These are phyloP conservation scores for Empidonax traillii DNA, from an alignment of 2,113 vertebrate species.

Conservation along the genomic window DNA sequence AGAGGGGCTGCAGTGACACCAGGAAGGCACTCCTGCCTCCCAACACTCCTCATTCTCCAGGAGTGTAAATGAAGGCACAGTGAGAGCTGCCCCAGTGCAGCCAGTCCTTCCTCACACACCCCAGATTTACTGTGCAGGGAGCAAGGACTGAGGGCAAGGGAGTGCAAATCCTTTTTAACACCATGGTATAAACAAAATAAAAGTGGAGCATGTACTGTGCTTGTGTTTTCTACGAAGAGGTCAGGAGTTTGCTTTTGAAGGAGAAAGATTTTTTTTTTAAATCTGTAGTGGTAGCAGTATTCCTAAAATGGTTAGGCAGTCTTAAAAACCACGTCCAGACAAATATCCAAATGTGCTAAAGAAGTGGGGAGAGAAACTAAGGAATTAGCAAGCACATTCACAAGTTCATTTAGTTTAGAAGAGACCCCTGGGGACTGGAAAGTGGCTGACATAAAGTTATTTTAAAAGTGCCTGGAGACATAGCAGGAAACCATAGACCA, in stretches of 20 bases:
- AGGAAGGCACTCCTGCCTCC: background rate
- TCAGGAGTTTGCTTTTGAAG: constrained; percentile 3
- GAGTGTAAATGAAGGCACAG: background rate
- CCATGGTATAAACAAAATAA: background rate
- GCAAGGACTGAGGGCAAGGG: background rate
- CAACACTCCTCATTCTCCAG: background rate
- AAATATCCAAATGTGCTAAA: constrained; percentile 27
- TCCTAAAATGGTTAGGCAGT: constrained; percentile 22
- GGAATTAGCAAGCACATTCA: constrained; percentile 61
- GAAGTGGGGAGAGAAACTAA: constrained; percentile 46
- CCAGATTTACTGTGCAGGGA: background rate
- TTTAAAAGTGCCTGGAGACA: constrained; percentile 63
- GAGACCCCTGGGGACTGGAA: constrained; percentile 60
- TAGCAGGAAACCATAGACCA: constrained; percentile 55
- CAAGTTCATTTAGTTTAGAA: constrained; percentile 67
- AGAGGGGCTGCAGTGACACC: too few relatives aligned
- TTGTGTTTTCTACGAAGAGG: background rate
- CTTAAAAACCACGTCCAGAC: constrained; percentile 24
- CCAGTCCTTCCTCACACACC: background rate
- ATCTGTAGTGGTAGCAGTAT: background rate
- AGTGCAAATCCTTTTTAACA: background rate
- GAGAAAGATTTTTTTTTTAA: background rate
- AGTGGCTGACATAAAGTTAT: constrained; percentile 45
- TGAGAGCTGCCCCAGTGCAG: background rate
- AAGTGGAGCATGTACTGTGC: background rate